phyloP scores from a whole-genome alignment of 2,113 vertebrate species.

The Calidris pugnax region DNA sequence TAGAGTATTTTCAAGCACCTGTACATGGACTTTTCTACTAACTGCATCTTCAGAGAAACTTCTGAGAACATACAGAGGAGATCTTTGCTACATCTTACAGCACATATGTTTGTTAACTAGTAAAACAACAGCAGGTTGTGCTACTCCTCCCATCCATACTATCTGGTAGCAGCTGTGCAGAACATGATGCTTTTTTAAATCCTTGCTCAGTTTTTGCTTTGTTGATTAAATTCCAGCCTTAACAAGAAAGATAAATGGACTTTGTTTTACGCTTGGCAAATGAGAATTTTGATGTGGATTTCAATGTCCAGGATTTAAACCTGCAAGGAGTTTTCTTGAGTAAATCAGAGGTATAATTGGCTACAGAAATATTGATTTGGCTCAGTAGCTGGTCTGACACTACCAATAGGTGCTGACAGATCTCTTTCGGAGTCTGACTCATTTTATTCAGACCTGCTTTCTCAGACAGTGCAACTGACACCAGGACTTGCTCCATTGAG shows the following conservation, averaged over 20 bases:
- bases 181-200: not conserved
- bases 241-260: not conserved
- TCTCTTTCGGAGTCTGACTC: not conserved
- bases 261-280: not conserved
- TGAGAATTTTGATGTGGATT: not conserved
- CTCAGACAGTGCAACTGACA: accelerated
- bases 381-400: not conserved
- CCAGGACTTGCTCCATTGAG: not conserved
- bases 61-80: not conserved
- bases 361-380: not conserved
- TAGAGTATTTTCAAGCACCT: not conserved
- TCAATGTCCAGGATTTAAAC: not conserved
- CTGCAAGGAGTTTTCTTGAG: not conserved
- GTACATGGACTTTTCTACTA: not conserved
- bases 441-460: not conserved
- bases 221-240: not conserved
- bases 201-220: not conserved
- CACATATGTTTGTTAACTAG: not conserved
- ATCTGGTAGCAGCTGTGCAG: not conserved
- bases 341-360: not conserved
- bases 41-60: not conserved
- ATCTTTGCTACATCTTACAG: not conserved
- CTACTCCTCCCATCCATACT: not conserved
- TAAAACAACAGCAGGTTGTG: not conserved
- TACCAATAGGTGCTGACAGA: accelerated